phyloP scores from a whole-genome alignment of 2,888 invertebrate species.

The Miltochrista miniata region DNA sequence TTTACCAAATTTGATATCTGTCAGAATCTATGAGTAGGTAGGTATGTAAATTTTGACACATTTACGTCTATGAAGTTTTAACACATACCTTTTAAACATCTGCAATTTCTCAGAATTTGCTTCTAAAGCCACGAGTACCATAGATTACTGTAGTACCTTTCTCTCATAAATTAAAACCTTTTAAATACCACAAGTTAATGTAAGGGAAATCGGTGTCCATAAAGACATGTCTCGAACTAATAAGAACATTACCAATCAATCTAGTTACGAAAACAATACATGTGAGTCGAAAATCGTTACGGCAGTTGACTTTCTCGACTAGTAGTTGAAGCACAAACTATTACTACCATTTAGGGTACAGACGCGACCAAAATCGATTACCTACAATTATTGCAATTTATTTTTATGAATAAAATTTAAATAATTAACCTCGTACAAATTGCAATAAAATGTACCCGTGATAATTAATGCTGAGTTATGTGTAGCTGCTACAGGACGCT shows the following conservation, averaged over 20 bases:
- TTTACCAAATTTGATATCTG: too few species aligned
- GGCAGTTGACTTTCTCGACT: conserved; percentile 28
- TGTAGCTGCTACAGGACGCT: too few species aligned
- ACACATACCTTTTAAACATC: too few species aligned
- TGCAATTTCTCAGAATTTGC: too few species aligned
- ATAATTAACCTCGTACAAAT: too few species aligned
- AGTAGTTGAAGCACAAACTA: conserved; percentile 5
- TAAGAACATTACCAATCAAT: conserved; percentile 28
- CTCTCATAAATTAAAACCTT: not conserved
- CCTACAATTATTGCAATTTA: not conserved
- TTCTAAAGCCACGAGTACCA: not conserved
- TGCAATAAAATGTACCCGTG: too few species aligned
- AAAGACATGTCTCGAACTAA: conserved; percentile 12
- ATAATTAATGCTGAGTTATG: too few species aligned
- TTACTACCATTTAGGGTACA: conserved; percentile 25
- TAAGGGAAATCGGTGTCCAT: not conserved
- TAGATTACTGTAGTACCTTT: not conserved
- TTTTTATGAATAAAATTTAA: too few species aligned
- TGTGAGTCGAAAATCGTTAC: conserved; percentile 28
- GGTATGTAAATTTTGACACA: too few species aligned
- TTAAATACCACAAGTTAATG: not conserved
- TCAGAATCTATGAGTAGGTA: too few species aligned
- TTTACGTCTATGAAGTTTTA: too few species aligned
- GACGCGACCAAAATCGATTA: not conserved
- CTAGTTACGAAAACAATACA: conserved; percentile 35